phyloP scores from a whole-genome alignment of 2,888 invertebrate species.

The Drosophila nigricruria region DNA sequence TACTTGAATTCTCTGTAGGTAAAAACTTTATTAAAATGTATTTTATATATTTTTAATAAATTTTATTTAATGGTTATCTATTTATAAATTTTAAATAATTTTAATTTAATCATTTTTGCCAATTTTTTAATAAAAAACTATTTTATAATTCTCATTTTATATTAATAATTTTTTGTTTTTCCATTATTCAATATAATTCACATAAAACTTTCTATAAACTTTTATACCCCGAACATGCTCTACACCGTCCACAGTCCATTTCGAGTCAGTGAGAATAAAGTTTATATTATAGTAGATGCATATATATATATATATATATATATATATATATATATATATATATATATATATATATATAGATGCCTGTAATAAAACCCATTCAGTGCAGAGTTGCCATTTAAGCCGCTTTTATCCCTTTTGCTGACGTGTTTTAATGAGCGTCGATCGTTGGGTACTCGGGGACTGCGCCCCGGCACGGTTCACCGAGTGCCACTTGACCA shows the following conservation, averaged over 20 bases:
- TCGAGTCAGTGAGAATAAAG: conserved; percentile 29
- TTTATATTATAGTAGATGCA: conserved; percentile 1
- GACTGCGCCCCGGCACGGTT: conserved; percentile 37
- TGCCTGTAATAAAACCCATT: conserved; percentile 29
- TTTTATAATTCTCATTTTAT: too few relatives aligned
- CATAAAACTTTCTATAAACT: not conserved
- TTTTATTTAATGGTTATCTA: too few relatives aligned
- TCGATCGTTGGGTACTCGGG: conserved; percentile 13
- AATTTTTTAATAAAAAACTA: too few relatives aligned
- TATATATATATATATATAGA: conserved; percentile 19
- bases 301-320: conserved; percentile 20
- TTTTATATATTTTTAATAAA: too few relatives aligned
- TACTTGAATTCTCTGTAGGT: not conserved
- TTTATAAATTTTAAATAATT: too few relatives aligned
- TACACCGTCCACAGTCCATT: conserved; percentile 13
- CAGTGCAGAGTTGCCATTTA: conserved; percentile 39
- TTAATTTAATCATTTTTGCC: too few relatives aligned
- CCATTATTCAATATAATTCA: too few relatives aligned
- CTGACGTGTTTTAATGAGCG: conserved; percentile 71
- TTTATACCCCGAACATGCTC: conserved; percentile 12
- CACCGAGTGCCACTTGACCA: conserved; percentile 60
- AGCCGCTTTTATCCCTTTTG: conserved; percentile 46
- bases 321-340: conserved; percentile 19
- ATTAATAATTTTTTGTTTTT: too few relatives aligned
- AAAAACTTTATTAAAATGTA: not conserved